These are phyloP conservation scores for Trissolcus japonicus DNA, from an alignment of 2,888 invertebrate species.

Conservation along the genomic window DNA sequence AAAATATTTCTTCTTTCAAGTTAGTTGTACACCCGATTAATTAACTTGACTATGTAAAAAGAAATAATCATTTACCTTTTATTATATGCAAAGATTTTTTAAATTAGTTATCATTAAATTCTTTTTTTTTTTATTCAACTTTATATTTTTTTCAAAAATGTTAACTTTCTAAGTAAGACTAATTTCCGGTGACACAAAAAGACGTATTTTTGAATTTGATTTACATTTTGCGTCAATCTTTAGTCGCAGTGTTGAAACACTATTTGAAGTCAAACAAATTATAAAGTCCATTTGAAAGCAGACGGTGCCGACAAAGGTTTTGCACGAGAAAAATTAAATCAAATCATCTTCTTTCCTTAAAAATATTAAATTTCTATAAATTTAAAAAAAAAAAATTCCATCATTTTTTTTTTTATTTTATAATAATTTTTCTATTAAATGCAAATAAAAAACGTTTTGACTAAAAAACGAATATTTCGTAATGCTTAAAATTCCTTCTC, in stretches of 20 bases:
- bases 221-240: constrained; percentile 5
- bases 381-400: background rate
- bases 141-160: no score
- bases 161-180: background rate
- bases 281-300: constrained; percentile 13
- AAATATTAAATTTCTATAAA: background rate
- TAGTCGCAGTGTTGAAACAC: constrained; percentile 11
- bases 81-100: no score
- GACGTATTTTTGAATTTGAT: constrained; percentile 9
- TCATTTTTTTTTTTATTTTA: background rate
- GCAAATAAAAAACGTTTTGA: no score
- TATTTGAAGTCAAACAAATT: constrained; percentile 26
- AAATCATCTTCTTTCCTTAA: background rate
- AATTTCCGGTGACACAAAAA: constrained; percentile 30
- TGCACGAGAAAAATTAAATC: background rate
- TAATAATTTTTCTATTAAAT: background rate
- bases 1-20: constrained; percentile 61
- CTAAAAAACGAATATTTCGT: no score
- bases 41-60: no score
- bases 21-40: background rate
- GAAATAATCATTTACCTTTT: no score
- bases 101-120: no score
- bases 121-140: no score
- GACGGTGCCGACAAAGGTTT: background rate
- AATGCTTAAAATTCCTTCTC: no score